These are phyloP conservation scores for Mamestra brassicae DNA, from an alignment of 2,888 invertebrate genomes.

Conservation along the genomic window DNA sequence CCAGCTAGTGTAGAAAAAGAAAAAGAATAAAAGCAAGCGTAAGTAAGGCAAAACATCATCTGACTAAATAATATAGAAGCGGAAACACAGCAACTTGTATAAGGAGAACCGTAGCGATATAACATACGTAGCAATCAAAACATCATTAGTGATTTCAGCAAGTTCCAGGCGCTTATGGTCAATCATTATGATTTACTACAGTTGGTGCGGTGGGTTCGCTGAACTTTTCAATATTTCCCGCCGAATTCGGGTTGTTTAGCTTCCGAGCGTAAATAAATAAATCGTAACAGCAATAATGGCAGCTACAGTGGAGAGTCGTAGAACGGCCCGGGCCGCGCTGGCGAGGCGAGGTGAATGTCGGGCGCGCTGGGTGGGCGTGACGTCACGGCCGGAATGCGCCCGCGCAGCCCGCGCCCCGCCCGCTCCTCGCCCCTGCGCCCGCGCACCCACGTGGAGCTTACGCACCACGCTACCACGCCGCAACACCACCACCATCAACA, in stretches of 20 bases:
- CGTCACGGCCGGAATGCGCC: constrained; percentile 90
- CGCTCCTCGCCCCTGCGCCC: constrained; percentile 54
- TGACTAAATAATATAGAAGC: background rate
- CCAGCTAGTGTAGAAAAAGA: constrained; percentile 1
- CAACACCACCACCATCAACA: constrained; percentile 69
- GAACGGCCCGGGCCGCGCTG: constrained; percentile 75
- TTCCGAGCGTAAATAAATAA: constrained; percentile 81
- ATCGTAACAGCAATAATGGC: constrained; percentile 82
- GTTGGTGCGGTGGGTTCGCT: constrained; percentile 63
- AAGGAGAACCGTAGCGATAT: constrained; percentile 49
- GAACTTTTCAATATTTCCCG: constrained; percentile 57
- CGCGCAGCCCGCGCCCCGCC: constrained; percentile 76
- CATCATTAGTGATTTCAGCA: constrained; percentile 74
- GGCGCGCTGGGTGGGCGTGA: constrained; percentile 90
- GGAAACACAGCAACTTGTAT: constrained; percentile 5
- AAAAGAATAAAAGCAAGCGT: background rate
- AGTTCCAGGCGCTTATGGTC: constrained; percentile 72
- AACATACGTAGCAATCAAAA: constrained; percentile 70
- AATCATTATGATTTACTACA: constrained; percentile 63
- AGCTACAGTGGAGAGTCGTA: constrained; percentile 79
- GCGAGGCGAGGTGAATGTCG: constrained; percentile 86
- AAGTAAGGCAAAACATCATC: background rate
- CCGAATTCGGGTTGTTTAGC: constrained; percentile 75
- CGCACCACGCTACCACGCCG: constrained; percentile 77
- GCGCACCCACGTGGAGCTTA: constrained; percentile 84